A percentile compares a stretch with the other conserved stretches of the same genome.
These are phyloP conservation scores for Acleris sparsana DNA, from an alignment of 2,888 invertebrate genomes.

Conservation along the genomic window DNA sequence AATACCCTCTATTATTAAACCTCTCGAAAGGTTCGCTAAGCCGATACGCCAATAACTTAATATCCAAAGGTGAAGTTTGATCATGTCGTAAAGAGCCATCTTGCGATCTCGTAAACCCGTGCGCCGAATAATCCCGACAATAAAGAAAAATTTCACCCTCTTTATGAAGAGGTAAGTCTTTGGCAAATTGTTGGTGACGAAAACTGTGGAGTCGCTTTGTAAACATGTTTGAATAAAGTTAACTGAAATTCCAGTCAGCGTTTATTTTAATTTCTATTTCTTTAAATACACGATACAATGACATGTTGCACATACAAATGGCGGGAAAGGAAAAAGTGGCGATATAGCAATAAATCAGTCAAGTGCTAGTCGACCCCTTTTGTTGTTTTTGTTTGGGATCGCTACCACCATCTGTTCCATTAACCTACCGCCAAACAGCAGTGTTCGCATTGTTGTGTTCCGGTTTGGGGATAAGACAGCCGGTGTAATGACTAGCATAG, in stretches of 20 bases:
- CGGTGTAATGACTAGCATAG: too few relatives aligned
- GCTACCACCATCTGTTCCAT: too few relatives aligned
- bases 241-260: too few relatives aligned
- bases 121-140: conserved; percentile 80
- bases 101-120: conserved; percentile 78
- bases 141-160: conserved; percentile 83
- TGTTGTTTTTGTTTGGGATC: too few relatives aligned
- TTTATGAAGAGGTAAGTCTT: conserved; percentile 84
- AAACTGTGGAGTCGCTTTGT: conserved; percentile 51
- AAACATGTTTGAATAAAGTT: not conserved
- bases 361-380: too few relatives aligned
- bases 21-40: conserved; percentile 13
- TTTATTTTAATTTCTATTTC: too few relatives aligned
- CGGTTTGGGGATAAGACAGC: too few relatives aligned
- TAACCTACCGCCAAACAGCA: too few relatives aligned
- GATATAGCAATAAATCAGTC: too few relatives aligned
- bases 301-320: too few relatives aligned
- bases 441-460: too few relatives aligned
- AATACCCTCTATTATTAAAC: conserved; percentile 11
- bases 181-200: conserved; percentile 71
- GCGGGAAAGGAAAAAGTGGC: too few relatives aligned
- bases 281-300: not conserved
- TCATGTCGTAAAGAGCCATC: conserved; percentile 79
- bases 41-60: conserved; percentile 70
- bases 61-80: conserved; percentile 78